Evolutionary conservation across 2,888 invertebrate species (phyloP), one percentile per base, ranked within the genome.

Genomic region (Phragmatobia fuliginosa): DNA sequence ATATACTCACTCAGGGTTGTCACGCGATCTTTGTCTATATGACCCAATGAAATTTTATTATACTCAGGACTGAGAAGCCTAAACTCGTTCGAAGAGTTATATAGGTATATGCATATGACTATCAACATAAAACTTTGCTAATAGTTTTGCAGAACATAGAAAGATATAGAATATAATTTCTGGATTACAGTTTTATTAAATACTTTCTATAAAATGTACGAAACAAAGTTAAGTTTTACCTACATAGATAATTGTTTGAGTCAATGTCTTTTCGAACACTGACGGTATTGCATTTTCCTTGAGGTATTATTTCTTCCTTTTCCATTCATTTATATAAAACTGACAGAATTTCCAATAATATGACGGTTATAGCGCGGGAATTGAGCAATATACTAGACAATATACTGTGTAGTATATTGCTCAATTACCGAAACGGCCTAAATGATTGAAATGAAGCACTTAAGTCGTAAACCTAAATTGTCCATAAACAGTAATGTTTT

Each of bases 31-130:
- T 71, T 76, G 74, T 76, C 71, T 76, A 78, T 76, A 76, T 72
- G 76, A 68, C 62, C 74, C 68, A 73, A 82, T 81, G 78, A 80
- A 82, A 72, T 80, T 74, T 78, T 81, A 81, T 81, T 76, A 78
- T 78, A 78, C 73, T 74, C 74, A 74, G 76, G 73, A 71, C 63
- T 72, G 66, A 66, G 56, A 25, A 68, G 66, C 67, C 78, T 67
- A 65, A 82, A 82, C 80, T 82, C 62, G 74, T 81, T 76, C 28
- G 72, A 73, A 73, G 56, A 38, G 62, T 67, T 72, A 49, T 71
- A 49, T 49, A 49, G 21, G 2, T 49, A 49, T 21, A 49, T 74
- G 73, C 75, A 68, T 77, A 72, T 75, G 74, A 74, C 77, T 75
- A 71, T n/a, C 45, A 62, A 31, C 14, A 58, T 36, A 62, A 45